Conservation (phyloP, 2,113 vertebrate species). For the Physeter macrocephalus region DNA sequence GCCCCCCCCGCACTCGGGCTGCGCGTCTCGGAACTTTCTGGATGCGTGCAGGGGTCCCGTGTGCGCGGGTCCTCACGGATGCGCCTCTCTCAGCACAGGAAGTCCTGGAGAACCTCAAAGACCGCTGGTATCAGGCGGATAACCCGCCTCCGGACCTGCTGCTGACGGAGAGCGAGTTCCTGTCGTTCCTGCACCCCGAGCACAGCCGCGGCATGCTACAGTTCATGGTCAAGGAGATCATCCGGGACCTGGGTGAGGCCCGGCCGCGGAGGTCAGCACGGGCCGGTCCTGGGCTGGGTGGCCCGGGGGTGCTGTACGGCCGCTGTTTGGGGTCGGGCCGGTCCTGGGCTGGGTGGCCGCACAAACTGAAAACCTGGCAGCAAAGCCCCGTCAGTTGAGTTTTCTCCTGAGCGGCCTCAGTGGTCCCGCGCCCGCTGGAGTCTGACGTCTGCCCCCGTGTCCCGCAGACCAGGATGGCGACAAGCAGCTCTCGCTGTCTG, state of each 20-base stretch:
- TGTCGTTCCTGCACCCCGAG: constrained; percentile 95
- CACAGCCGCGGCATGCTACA: constrained; percentile 95
- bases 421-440: background rate
- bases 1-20: background rate
- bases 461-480: constrained; percentile 91
- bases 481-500: constrained; percentile 90
- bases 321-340: background rate
- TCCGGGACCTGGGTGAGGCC: constrained; percentile 90
- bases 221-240: constrained; percentile 97
- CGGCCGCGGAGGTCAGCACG: rapidly evolving
- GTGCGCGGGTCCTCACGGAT: background rate
- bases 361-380: background rate
- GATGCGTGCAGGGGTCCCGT: rapidly evolving
- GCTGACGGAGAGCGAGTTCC: constrained; percentile 92
- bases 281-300: background rate
- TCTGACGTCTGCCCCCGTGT: background rate
- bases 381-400: background rate
- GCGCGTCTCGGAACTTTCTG: rapidly evolving
- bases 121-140: constrained; percentile 98
- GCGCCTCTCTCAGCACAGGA: constrained; percentile 88
- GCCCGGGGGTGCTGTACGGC: background rate
- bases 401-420: background rate
- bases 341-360: too few species aligned
- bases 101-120: constrained; percentile 94
- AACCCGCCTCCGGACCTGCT: constrained; percentile 90